Conservation (phyloP, 2,797 vertebrate genomes). For the Eulemur rubriventer region DNA sequence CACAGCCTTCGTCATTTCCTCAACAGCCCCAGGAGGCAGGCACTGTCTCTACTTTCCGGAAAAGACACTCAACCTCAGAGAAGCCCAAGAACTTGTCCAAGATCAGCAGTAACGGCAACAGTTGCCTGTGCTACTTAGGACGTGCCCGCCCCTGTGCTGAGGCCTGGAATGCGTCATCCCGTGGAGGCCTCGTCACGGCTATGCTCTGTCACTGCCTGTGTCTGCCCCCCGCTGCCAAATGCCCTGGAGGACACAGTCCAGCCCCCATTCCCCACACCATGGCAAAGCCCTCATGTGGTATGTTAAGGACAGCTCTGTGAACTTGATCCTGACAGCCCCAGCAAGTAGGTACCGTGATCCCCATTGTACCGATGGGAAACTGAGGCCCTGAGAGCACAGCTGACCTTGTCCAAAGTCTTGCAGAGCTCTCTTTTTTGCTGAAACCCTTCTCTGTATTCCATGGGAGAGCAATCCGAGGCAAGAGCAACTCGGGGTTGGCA, state of each 20-base stretch:
- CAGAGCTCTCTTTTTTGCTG: not conserved
- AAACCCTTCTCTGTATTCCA: not conserved
- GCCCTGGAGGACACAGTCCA: fast-evolving
- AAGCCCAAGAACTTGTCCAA: too few relatives aligned
- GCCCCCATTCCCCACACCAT: too few relatives aligned
- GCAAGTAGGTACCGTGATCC: not conserved
- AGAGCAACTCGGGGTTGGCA: not conserved
- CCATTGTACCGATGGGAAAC: not conserved
- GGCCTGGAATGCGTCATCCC: not conserved
- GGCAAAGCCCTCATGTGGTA: fast-evolving
- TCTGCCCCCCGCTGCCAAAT: not conserved
- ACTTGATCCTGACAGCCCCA: not conserved
- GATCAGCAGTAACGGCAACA: too few relatives aligned
- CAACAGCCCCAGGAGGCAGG: not conserved
- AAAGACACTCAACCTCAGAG: not conserved
- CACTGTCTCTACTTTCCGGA: not conserved
- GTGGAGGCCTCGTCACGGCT: not conserved
- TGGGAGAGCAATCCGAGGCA: not conserved
- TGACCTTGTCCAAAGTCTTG: not conserved
- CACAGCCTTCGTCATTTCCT: fast-evolving
- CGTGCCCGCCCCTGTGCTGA: not conserved
- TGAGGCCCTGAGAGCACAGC: not conserved
- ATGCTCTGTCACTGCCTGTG: not conserved
- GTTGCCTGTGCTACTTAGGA: fast-evolving
- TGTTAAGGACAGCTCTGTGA: not conserved